phyloP scores from a whole-genome alignment of 2,113 vertebrate genomes.

The Phoxinus phoxinus region DNA sequence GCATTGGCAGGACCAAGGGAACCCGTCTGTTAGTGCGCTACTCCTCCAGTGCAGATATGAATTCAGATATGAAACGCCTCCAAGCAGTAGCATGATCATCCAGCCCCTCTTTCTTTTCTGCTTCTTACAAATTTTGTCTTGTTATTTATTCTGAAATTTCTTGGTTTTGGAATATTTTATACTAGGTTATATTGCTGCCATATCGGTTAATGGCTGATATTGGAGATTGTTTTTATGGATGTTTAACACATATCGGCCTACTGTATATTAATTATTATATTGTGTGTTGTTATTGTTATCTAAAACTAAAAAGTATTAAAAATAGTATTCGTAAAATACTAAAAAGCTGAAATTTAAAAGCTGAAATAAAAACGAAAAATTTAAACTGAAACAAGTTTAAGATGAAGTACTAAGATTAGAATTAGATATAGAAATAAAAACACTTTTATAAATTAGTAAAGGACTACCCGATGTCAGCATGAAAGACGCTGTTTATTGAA shows the following conservation, averaged over 20 bases:
- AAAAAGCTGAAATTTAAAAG: background rate
- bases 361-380: background rate
- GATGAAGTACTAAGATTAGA: no score
- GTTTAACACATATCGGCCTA: background rate
- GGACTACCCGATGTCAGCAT: no score
- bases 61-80: conserved; percentile 28
- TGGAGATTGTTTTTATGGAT: background rate
- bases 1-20: conserved; percentile 56
- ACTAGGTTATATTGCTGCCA: background rate
- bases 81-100: conserved; percentile 20
- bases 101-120: conserved; percentile 13
- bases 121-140: conserved; percentile 19
- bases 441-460: no score
- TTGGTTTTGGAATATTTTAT: conserved; percentile 26
- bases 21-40: conserved; percentile 62
- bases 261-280: background rate
- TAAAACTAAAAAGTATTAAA: background rate
- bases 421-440: no score
- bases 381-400: no score
- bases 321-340: background rate
- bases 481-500: no score
- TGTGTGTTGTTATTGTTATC: background rate
- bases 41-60: conserved; percentile 21
- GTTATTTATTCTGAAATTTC: conserved; percentile 3
- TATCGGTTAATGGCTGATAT: background rate